Evolutionary conservation across 2,797 vertebrate genomes (phyloP), one percentile per base, ranked within the genome.

Genomic region (Semotilus atromaculatus): DNA sequence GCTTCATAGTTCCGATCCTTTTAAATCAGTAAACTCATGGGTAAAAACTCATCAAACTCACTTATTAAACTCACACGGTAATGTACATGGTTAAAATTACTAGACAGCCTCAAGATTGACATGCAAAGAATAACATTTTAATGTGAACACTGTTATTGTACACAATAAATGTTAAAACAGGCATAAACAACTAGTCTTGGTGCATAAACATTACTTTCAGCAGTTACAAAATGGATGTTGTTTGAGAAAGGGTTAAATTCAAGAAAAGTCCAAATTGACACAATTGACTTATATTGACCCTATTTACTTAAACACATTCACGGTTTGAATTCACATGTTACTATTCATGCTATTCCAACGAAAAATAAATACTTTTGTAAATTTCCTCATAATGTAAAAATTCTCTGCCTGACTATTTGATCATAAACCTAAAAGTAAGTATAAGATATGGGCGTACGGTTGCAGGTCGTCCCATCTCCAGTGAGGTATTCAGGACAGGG

Each of bases 401-500:
- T 29, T 29, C 11, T 70, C 67, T 70, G 36, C 23, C 36, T n/a
- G 70, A 73, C 43, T 31, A 43, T 71, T 26, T 73, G 60, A 51
- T 6, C 62, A 48, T 31, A 40, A 21, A 75, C 29, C 6, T 68
- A 13, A 43, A 77, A 43, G 26, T 48, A 73, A 26, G 26, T 38
- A 78, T 16, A 11, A 43, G 23, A 29, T 19, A 18, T 18, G 14
- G 29, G 86, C 91, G 43, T 92, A 97, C 97, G 92, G 0, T 88
- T 90, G 85, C 97, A 97, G 36, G 29, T 93, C 66, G 85, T 95
- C 11, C 97, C 97, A 81, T 98, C 94, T 34, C 97, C 97, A 8
- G 89, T 84, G 87, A 93, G 93, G 70, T 95, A 96, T 19, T 80
- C 85, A n/a, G 97, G 97, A 84, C 97, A 99, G 2, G 86, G 73